Evolutionary conservation across 1,140 invertebrate genomes (phyloP), one percentile per base, ranked within the genome.

Genomic region (Phthorimaea operculella): DNA sequence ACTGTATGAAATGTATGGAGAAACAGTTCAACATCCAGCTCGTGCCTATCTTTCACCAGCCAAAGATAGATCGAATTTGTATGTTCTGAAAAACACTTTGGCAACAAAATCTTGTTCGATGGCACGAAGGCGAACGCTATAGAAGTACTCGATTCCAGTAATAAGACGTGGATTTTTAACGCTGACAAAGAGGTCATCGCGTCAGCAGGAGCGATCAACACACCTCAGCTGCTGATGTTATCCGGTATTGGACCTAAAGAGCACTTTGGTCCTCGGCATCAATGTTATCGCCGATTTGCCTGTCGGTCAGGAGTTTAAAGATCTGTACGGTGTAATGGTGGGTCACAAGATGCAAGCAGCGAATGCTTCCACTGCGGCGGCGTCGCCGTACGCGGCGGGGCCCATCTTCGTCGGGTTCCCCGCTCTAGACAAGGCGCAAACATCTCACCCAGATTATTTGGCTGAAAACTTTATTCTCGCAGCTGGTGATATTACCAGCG

Each of bases 271-370:
- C 17, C 47, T 79, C 3, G 59, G 62, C 8, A 80, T 86, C 15
- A 58, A 64, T 0, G 66, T 84, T 0, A 62, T 86, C 7, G 52
- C 68, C 44, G 85, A 89, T 66, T 70, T 89, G 4, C 87, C 88
- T 0, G 90, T 91, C 0, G 90, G 90, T 0, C 66, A 87, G 34
- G 90, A 90, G 64, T 72, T 91, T 3, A 76, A 87, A 55, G 87
- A 88, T 51, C 88, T 62, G 84, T 92, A 11, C 89, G 89, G 14
- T 91, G 90, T 59, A 84, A 90, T 0, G 90, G 68, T 71, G 66
- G 34, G 55, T 59, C 67, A 63, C 62, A 70, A 78, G 79, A 53
- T 60, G n/a, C 72, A 82, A 74, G 77, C 81, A 54, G 66, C 70
- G 7, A 62, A 71, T 52, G 44, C 80, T 60, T 72, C 80, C 52